These are phyloP conservation scores for Loripinus fragilis DNA, from an alignment of 2,888 invertebrate species.

Conservation along the genomic window DNA sequence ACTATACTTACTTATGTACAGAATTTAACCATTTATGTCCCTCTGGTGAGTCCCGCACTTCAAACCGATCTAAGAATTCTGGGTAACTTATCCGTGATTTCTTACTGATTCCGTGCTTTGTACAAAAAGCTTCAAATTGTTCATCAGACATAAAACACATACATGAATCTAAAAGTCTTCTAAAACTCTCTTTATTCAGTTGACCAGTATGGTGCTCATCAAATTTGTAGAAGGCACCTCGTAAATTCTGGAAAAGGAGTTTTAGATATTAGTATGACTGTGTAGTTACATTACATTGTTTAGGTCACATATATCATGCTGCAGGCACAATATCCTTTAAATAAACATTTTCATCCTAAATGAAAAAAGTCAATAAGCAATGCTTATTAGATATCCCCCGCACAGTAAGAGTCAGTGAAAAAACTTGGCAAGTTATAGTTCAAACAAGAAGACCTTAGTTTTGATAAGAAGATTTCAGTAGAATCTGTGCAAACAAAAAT, in stretches of 20 bases:
- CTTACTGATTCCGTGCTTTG: conserved; percentile 72
- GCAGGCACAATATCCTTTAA: too few relatives aligned
- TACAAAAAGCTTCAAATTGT: conserved; percentile 80
- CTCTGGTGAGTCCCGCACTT: conserved; percentile 78
- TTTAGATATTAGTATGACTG: too few relatives aligned
- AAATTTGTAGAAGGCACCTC: conserved; percentile 82
- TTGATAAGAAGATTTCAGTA: too few relatives aligned
- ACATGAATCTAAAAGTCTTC: conserved; percentile 79
- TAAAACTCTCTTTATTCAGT: conserved; percentile 78
- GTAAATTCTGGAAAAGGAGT: conserved; percentile 75
- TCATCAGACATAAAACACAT: conserved; percentile 78
- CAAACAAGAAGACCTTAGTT: too few relatives aligned
- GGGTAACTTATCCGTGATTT: conserved; percentile 75
- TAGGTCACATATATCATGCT: too few relatives aligned
- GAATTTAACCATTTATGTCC: conserved; percentile 82
- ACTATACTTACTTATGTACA: conserved; percentile 74
- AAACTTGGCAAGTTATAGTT: too few relatives aligned
- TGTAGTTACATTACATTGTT: too few relatives aligned
- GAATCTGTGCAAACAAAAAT: too few relatives aligned
- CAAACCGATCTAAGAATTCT: conserved; percentile 80
- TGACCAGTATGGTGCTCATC: conserved; percentile 79
- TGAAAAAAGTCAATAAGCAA: too few relatives aligned
- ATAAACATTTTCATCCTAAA: too few relatives aligned
- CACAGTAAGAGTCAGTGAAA: too few relatives aligned
- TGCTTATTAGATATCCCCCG: too few relatives aligned